Evolutionary conservation across 2,113 vertebrate genomes (phyloP).

Genomic region (Scolopax mira): DNA sequence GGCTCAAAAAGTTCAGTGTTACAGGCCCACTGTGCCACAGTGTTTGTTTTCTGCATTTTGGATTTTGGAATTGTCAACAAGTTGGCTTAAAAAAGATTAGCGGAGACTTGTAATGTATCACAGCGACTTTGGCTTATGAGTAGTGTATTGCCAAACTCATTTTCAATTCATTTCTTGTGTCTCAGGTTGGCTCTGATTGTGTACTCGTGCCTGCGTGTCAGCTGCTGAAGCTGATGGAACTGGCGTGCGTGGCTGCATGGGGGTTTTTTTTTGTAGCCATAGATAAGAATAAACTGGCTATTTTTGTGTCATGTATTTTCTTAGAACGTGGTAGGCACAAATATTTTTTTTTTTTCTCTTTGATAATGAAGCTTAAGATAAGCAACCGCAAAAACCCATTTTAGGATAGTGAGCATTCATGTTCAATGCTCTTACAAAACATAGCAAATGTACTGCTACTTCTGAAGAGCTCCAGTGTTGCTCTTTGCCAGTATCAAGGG

Average conservation of each 20-base stretch:
- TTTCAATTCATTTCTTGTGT: background rate
- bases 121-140: background rate
- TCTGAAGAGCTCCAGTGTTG: background rate
- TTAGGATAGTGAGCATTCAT: background rate
- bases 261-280: background rate
- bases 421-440: background rate
- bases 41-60: slow-evolving; percentile 18
- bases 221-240: background rate
- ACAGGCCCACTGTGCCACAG: background rate
- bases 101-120: background rate
- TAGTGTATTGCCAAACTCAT: background rate
- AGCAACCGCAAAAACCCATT: background rate
- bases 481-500: background rate
- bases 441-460: background rate
- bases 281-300: background rate
- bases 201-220: background rate
- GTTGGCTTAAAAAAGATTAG: background rate
- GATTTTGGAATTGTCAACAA: background rate
- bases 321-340: background rate
- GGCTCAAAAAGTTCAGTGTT: background rate
- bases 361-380: background rate
- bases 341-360: background rate
- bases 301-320: background rate
- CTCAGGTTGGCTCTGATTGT: background rate
- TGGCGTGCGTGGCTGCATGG: background rate